Conservation (phyloP, 2,888 invertebrate species). For the Oxystoma pomonae region DNA sequence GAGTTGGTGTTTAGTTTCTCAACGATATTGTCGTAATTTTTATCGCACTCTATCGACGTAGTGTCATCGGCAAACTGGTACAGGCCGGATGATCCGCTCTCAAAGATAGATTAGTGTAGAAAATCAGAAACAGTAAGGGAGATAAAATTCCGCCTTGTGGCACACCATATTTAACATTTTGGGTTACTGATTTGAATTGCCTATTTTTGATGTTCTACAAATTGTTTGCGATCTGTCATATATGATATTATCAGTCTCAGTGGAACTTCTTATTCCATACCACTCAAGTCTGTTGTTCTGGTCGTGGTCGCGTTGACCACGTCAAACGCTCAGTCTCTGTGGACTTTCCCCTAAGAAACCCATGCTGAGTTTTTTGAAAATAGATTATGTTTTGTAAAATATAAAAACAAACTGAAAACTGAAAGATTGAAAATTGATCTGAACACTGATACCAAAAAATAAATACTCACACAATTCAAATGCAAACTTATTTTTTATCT, state of each 20-base stretch:
- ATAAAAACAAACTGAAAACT: too few relatives aligned
- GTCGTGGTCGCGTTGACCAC: too few relatives aligned
- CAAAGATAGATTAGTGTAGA: background rate
- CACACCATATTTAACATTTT: background rate
- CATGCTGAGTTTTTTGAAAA: too few relatives aligned
- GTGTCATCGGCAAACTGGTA: background rate
- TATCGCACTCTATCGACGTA: background rate
- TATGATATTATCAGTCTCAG: background rate
- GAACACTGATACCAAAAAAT: too few relatives aligned
- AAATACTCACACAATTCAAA: too few relatives aligned
- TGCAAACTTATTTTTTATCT: too few relatives aligned
- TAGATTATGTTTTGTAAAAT: too few relatives aligned
- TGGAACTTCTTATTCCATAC: background rate
- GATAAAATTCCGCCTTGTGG: background rate
- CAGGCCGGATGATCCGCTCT: background rate
- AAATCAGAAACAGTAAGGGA: background rate
- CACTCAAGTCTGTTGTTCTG: too few relatives aligned
- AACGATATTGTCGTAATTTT: background rate
- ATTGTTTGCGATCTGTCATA: background rate
- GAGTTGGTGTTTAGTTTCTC: background rate
- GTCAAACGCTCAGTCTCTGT: too few relatives aligned
- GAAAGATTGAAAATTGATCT: too few relatives aligned
- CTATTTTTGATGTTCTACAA: background rate
- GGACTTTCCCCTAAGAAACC: too few relatives aligned
- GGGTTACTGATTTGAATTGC: background rate